Evolutionary conservation across 2,888 invertebrate genomes (phyloP), one percentile per base, ranked within the genome.

Genomic region (Agonopterix subpropinquella): DNA sequence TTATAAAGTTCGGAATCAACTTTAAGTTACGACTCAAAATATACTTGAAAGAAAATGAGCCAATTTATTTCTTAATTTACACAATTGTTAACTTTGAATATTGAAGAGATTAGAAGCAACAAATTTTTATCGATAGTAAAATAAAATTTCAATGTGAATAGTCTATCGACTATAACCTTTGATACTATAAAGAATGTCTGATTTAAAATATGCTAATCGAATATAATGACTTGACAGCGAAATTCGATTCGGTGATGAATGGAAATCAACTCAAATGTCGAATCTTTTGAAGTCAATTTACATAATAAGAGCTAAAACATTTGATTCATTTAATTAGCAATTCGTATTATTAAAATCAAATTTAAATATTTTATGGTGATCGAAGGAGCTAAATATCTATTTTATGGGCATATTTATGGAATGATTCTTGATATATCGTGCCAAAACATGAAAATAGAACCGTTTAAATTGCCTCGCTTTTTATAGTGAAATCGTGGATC

Each of bases 161-260:
- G 48, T 47, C 36, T 11, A 56, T 42, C 43, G 47, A 49, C 46
- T 11, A 36, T 50, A 52, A 62, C 56, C 57, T 56, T 41, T 56
- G 51, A 13, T 49, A 45, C 48, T 44, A 48, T 52, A 58, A 52
- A 44, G 39, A 50, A 54, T 51, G 49, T 50, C 53, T 49, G 52
- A 54, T 61, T 58, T 59, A 59, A 64, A 59, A 63, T 66, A 71
- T 71, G 70, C 57, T 65, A 77, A 78, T 70, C 61, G 53, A 54
- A 59, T 62, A 60, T 62, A 61, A 67, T 62, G 61, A 63, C 54
- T 58, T 66, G 65, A 69, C 65, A 64, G 59, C 58, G 53, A 65
- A 76, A 73, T 77, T 67, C 61, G 60, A 70, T 67, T 65, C 58
- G 60, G 62, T 71, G 70, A 77, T 69, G 58, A 70, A 74, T 76